phyloP scores from a whole-genome alignment of 2,797 vertebrate species.

The Meda fulgida region DNA sequence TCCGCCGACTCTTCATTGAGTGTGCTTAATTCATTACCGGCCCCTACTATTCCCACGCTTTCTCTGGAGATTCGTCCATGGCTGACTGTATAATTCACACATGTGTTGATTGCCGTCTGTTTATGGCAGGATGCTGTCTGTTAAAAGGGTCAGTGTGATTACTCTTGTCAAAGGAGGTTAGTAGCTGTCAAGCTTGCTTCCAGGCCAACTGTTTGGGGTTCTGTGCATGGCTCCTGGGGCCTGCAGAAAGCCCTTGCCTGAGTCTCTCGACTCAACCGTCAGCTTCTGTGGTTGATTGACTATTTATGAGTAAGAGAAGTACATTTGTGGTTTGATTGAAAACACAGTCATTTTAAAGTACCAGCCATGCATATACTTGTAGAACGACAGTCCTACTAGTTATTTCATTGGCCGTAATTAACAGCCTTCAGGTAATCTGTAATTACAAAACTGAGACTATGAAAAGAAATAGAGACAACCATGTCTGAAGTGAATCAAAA shows the following conservation, averaged over 20 bases:
- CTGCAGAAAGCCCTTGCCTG: slow-evolving; percentile 54
- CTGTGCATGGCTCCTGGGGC: slow-evolving; percentile 51
- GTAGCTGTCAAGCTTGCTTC: slow-evolving; percentile 64
- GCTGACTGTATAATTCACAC: slow-evolving; percentile 70
- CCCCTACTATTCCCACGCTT: slow-evolving; percentile 56
- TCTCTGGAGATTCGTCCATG: slow-evolving; percentile 62
- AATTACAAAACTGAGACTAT: neutral
- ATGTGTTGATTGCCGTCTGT: slow-evolving; percentile 62
- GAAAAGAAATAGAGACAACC: neutral
- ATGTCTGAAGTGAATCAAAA: neutral
- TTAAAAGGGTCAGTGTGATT: slow-evolving; percentile 62
- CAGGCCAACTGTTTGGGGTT: slow-evolving; percentile 67
- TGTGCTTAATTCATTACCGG: slow-evolving; percentile 60
- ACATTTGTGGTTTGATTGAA: slow-evolving; percentile 29
- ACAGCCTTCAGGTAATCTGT: slow-evolving; percentile 9
- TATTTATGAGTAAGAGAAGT: slow-evolving; percentile 34
- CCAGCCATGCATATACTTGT: slow-evolving; percentile 3
- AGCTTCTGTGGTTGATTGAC: slow-evolving; percentile 49
- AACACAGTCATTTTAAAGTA: slow-evolving; percentile 19
- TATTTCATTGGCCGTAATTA: slow-evolving; percentile 5
- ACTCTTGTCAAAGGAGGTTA: slow-evolving; percentile 66
- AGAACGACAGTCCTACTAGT: neutral
- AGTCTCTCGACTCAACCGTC: slow-evolving; percentile 48
- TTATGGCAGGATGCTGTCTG: slow-evolving; percentile 63
- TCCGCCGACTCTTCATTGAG: slow-evolving; percentile 46